Percentiles rank a stretch among this genome's conserved stretches.
phyloP scores from a whole-genome alignment of 2,113 vertebrate genomes.

The Formicarius rufipectus region DNA sequence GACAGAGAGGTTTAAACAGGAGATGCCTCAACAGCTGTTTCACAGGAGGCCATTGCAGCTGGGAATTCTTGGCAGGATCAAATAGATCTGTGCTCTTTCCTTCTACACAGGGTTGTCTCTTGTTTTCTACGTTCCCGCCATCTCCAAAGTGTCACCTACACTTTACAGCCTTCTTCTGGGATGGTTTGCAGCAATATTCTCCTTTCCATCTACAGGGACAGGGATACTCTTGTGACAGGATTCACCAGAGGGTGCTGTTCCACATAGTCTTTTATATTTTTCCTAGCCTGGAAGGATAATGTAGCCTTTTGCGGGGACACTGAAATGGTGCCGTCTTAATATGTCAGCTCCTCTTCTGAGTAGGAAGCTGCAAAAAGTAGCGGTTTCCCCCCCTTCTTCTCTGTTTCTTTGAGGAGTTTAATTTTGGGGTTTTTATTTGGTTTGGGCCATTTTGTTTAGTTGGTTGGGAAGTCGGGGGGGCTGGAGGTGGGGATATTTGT shows the following conservation, averaged over 20 bases:
- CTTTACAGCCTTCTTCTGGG: background rate
- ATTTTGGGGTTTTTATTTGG: background rate
- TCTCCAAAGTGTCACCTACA: background rate
- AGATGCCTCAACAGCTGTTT: constrained; percentile 8
- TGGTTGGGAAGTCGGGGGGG: too few relatives aligned
- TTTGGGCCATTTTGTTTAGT: too few relatives aligned
- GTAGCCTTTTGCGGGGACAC: constrained; percentile 12
- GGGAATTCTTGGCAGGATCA: constrained; percentile 25
- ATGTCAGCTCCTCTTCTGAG: background rate
- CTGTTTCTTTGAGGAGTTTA: background rate
- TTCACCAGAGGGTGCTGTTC: constrained; percentile 63
- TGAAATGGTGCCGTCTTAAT: constrained; percentile 14
- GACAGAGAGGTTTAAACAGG: background rate
- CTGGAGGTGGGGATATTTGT: too few relatives aligned
- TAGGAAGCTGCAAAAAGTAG: background rate
- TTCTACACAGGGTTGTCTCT: background rate
- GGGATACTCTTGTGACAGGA: background rate
- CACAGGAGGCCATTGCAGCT: background rate
- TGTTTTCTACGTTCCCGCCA: background rate
- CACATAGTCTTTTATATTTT: constrained; percentile 1
- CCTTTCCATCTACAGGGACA: background rate
- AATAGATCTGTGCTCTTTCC: background rate
- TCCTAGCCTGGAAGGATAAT: background rate
- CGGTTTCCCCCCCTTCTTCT: background rate
- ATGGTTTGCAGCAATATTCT: background rate